Evolutionary conservation across 2,113 vertebrate species (phyloP).

Genomic region (Pristiophorus japonicus): DNA sequence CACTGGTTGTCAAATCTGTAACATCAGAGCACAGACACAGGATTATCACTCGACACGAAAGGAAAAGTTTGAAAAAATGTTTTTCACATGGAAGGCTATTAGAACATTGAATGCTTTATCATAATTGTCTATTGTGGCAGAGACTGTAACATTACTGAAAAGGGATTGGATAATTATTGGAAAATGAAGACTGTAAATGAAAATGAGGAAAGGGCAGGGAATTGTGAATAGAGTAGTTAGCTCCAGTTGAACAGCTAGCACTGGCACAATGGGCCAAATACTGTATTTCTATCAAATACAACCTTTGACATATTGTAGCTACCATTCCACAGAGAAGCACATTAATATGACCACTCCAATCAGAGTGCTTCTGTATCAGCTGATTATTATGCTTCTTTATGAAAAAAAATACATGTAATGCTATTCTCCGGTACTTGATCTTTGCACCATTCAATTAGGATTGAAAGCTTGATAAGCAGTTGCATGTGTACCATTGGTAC

Average conservation of each 20-base stretch:
- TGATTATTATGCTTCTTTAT: slow-evolving; percentile 26
- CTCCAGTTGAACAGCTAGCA: neutral
- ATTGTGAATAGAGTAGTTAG: neutral
- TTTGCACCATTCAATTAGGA: slow-evolving; percentile 19
- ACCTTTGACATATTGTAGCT: neutral
- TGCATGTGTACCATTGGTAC: neutral
- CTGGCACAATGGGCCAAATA: neutral
- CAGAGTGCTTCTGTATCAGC: slow-evolving; percentile 13
- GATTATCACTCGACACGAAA: neutral
- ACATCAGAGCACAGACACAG: neutral
- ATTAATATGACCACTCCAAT: slow-evolving; percentile 15
- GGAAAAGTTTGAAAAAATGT: neutral
- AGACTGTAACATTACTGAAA: neutral
- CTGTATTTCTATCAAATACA: no score
- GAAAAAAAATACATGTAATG: neutral
- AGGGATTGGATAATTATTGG: slow-evolving; percentile 21
- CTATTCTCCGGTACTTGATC: slow-evolving; percentile 11
- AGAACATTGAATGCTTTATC: neutral
- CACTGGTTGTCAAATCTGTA: neutral
- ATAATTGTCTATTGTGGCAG: neutral
- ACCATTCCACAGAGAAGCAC: neutral
- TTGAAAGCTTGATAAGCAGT: slow-evolving; percentile 29
- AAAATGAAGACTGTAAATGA: neutral
- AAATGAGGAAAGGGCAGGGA: neutral
- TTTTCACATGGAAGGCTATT: neutral